Evolutionary conservation across 2,113 vertebrate species (phyloP).

Genomic region (Heloderma charlesbogerti): DNA sequence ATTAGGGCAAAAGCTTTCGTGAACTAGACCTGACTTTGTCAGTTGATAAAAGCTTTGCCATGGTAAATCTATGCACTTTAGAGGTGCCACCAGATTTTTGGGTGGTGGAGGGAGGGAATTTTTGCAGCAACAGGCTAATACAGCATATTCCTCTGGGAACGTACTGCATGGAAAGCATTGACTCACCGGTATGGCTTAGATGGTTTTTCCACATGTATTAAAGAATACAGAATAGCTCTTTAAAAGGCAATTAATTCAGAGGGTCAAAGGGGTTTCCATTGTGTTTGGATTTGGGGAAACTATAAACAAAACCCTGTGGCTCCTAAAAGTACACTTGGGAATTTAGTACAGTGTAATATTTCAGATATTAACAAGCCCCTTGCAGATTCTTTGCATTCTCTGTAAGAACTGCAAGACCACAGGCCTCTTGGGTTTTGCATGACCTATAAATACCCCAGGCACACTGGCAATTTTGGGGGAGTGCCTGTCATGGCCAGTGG

Average conservation of each 20-base stretch:
- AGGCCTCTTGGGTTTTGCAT: neutral
- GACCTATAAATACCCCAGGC: neutral
- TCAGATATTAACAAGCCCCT: slow-evolving; percentile 1
- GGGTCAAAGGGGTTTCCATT: neutral
- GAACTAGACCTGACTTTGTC: neutral
- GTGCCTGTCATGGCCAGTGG: neutral
- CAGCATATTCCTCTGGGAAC: neutral
- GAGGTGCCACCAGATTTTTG: neutral
- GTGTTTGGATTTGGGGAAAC: neutral
- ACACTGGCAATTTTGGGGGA: neutral
- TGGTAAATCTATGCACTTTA: neutral
- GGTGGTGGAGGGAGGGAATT: too few relatives aligned
- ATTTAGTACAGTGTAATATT: neutral
- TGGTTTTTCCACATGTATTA: neutral
- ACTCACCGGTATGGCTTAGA: neutral
- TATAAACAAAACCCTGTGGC: neutral
- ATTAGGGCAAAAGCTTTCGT: neutral
- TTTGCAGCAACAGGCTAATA: neutral
- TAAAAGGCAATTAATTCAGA: slow-evolving; percentile 20
- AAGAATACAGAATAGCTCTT: slow-evolving; percentile 16
- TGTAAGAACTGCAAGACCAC: slow-evolving; percentile 1
- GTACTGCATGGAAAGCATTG: neutral
- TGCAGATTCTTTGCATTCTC: slow-evolving; percentile 20
- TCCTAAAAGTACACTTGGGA: neutral
- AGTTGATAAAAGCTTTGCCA: neutral